A percentile compares a stretch with the other conserved stretches of the same genome.
Conservation (phyloP, 1,140 invertebrate species). For the Dryas iulia region DNA sequence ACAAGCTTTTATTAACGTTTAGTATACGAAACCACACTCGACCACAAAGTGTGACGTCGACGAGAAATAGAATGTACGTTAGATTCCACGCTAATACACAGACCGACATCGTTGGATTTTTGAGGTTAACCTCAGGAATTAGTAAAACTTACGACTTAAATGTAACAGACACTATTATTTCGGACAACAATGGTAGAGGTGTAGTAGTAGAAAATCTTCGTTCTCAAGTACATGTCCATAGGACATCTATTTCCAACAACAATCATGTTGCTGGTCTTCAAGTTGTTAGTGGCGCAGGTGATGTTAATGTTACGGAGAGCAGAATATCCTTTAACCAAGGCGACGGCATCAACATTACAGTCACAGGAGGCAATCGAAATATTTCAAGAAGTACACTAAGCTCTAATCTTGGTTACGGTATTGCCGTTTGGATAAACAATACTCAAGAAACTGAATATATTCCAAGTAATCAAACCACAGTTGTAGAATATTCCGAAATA, state of each 20-base stretch:
- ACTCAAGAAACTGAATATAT: constrained; percentile 90
- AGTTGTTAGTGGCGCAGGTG: constrained; percentile 91
- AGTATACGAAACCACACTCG: constrained; percentile 88
- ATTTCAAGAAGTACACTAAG: constrained; percentile 89
- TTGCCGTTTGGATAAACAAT: constrained; percentile 94
- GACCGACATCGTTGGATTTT: constrained; percentile 86
- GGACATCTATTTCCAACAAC: constrained; percentile 91
- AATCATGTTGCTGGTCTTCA: constrained; percentile 94
- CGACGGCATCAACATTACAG: constrained; percentile 94
- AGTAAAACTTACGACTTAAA: constrained; percentile 94
- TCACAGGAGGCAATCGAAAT: constrained; percentile 94
- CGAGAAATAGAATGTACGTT: constrained; percentile 88
- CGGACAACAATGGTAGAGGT: constrained; percentile 95
- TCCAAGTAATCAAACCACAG: constrained; percentile 90
- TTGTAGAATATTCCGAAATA: constrained; percentile 92
- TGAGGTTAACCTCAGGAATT: constrained; percentile 88
- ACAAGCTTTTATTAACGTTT: constrained; percentile 86
- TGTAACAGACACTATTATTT: constrained; percentile 90
- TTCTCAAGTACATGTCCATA: constrained; percentile 89
- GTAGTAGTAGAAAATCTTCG: constrained; percentile 92
- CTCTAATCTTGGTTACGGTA: constrained; percentile 91
- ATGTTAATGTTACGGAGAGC: constrained; percentile 95
- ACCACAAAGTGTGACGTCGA: constrained; percentile 91
- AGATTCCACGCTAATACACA: constrained; percentile 86
- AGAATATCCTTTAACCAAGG: constrained; percentile 95